Percentiles rank a stretch among this genome's conserved stretches.
Evolutionary conservation across 2,797 vertebrate species (phyloP).

Genomic region (Okamejei kenojei): DNA sequence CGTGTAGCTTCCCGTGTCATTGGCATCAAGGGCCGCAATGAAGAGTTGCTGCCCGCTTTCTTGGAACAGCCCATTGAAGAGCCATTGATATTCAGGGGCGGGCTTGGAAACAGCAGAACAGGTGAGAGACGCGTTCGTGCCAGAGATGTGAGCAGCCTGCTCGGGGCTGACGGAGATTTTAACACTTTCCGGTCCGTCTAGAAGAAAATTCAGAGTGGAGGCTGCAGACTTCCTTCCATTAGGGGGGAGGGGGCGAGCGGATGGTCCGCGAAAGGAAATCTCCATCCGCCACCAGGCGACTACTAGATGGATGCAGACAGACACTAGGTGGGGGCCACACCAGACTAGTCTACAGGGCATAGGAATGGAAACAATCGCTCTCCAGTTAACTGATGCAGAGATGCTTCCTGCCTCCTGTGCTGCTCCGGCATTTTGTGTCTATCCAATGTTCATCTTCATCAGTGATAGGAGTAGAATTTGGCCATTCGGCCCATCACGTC

Average conservation of each 20-base stretch:
- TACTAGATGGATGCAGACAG: not conserved
- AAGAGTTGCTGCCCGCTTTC: not conserved
- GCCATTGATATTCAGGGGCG: not conserved
- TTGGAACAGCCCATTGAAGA: not conserved
- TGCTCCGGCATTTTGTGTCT: no score
- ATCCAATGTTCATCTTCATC: no score
- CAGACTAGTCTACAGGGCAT: not conserved
- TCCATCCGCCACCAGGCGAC: not conserved
- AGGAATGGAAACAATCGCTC: not conserved
- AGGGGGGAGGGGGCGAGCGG: no score
- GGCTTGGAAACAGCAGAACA: slow-evolving; percentile 17
- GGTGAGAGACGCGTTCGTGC: not conserved
- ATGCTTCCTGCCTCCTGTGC: no score
- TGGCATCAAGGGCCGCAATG: not conserved
- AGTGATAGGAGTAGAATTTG: no score
- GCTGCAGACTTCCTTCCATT: not conserved
- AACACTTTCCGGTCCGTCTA: slow-evolving; percentile 18
- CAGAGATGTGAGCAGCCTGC: not conserved
- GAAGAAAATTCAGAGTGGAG: not conserved
- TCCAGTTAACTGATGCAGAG: not conserved
- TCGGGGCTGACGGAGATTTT: not conserved
- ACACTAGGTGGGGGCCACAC: not conserved
- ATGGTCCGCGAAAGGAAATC: not conserved
- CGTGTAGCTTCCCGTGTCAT: not conserved
- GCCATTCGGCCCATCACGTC: no score